These are phyloP conservation scores for Sphyrna mokarran DNA, from an alignment of 2,113 vertebrate species.

Conservation along the genomic window DNA sequence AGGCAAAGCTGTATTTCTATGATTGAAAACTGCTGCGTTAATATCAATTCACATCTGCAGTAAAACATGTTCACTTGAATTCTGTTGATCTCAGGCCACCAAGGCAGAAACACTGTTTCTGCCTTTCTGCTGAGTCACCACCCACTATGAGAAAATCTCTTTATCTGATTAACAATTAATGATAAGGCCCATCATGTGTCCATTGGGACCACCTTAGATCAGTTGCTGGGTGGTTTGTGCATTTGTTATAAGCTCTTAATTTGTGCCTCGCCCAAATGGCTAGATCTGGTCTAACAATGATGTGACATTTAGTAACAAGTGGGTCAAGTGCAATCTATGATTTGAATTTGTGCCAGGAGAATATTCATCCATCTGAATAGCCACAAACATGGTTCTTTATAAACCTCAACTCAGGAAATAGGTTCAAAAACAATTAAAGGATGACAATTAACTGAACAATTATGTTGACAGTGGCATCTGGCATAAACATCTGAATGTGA, in stretches of 20 bases:
- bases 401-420: not conserved
- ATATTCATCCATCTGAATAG: not conserved
- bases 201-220: conserved; percentile 19
- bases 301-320: not conserved
- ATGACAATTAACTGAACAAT: not conserved
- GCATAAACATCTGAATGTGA: not conserved
- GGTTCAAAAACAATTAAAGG: not conserved
- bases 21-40: not conserved
- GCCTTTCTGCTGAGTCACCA: conserved; percentile 39
- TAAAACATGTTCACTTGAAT: conserved; percentile 45
- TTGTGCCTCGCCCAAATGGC: not conserved
- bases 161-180: conserved; percentile 49
- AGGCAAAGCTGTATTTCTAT: not conserved
- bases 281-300: not conserved
- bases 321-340: not conserved
- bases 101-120: conserved; percentile 41
- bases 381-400: no score
- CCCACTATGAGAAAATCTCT: conserved; percentile 47
- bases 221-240: not conserved
- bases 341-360: not conserved
- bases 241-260: not conserved
- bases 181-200: conserved; percentile 41
- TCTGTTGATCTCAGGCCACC: conserved; percentile 49
- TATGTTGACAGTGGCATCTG: not conserved
- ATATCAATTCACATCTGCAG: not conserved